Conservation (phyloP, 2,797 vertebrate genomes). For the Microctenopoma steveboyesi region DNA sequence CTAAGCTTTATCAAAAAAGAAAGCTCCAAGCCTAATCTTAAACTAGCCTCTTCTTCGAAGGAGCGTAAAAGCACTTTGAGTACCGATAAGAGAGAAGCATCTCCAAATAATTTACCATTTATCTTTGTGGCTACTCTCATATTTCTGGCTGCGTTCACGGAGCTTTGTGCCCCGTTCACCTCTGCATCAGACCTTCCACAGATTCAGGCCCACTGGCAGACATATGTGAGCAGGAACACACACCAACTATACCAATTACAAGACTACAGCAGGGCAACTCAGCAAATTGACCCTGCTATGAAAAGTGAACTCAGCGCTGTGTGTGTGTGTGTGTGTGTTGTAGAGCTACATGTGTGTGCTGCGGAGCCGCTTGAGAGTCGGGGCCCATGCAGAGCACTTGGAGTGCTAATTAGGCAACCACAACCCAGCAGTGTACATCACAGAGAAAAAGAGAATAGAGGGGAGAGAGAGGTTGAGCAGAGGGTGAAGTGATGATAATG, state of each 20-base stretch:
- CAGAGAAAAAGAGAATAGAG: conserved; percentile 54
- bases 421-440: conserved; percentile 83
- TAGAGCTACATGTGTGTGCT: not conserved
- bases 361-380: conserved; percentile 67
- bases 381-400: conserved; percentile 82
- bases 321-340: conserved; percentile 20
- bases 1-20: too few species aligned
- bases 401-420: conserved; percentile 88
- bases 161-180: conserved; percentile 27
- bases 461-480: conserved; percentile 48
- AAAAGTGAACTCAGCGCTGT: conserved; percentile 66
- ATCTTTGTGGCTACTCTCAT: conserved; percentile 16
- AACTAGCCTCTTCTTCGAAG: too few species aligned
- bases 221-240: conserved; percentile 41
- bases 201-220: conserved; percentile 6
- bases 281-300: conserved; percentile 59
- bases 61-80: not conserved
- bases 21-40: too few species aligned
- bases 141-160: conserved; percentile 29
- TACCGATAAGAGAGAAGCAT: too few species aligned
- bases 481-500: conserved; percentile 46
- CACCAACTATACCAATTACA: conserved; percentile 70
- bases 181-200: conserved; percentile 38
- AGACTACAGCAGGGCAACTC: conserved; percentile 80
- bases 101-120: too few species aligned